Evolutionary conservation across 2,113 vertebrate species (phyloP).

Genomic region (Pterocles gutturalis): DNA sequence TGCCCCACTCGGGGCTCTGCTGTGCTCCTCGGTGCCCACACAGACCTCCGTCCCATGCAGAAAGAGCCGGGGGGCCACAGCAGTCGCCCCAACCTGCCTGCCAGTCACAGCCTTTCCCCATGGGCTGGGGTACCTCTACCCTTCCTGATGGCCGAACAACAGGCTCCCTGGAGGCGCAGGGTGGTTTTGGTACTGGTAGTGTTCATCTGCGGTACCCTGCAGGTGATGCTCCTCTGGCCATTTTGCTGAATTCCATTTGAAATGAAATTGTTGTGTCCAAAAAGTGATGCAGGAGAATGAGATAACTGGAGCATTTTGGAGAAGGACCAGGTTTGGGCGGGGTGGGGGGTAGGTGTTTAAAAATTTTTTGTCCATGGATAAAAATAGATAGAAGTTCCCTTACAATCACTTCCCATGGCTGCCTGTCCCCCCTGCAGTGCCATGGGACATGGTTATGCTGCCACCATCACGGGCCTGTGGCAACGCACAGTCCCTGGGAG

Average conservation of each 20-base stretch:
- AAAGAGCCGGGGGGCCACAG: accelerated
- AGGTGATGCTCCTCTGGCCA: not conserved
- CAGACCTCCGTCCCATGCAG: accelerated
- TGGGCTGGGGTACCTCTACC: accelerated
- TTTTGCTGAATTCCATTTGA: not conserved
- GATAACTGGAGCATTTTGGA: not conserved
- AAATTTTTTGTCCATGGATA: accelerated
- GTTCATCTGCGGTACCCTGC: not conserved
- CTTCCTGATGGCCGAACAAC: accelerated
- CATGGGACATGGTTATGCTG: accelerated
- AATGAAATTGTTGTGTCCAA: not conserved
- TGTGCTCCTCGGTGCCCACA: accelerated
- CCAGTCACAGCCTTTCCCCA: not conserved
- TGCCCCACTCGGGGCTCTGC: not conserved
- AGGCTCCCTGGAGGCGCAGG: not conserved
- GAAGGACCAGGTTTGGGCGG: not conserved
- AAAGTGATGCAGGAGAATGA: not conserved
- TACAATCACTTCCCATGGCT: accelerated
- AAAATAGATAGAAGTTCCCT: not conserved
- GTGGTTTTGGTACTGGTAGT: not conserved
- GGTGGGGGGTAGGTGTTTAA: not conserved
- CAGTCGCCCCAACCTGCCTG: not conserved
- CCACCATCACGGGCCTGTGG: not conserved
- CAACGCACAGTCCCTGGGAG: accelerated
- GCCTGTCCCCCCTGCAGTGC: not conserved